Base-by-base conservation (phyloP, 2,888 invertebrate genomes). In the Pantelozetes paolii region DNA sequence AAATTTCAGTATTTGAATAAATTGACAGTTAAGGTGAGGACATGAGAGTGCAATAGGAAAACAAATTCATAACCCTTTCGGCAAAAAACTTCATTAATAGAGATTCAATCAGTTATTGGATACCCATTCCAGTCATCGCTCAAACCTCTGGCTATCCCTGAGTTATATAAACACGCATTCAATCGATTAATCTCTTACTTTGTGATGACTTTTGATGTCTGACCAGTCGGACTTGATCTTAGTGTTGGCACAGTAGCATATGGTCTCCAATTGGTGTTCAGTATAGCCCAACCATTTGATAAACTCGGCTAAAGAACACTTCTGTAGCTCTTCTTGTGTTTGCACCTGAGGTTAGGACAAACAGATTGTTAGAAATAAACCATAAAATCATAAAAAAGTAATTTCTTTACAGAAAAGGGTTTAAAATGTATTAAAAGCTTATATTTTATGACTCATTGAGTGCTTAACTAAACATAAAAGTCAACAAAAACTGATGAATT, bases 231-330 rank as follows among this genome's bases (percentile, higher is more conserved):
- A 64, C 26, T 8, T 59, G 20, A 62, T 64, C 59, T 45, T 42
- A 67, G 67, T 69, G 48, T 73, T 73, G 73, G 73, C 73, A 73
- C 75, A 75, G 62, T 75, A 75, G 50, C 75, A 75, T n/a, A 75
- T 72, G 15, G 75, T 72, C 59, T 72, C 64, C 26, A 75, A 64
- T 28, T 75, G 75, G 28, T 72, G 62, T 48, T 75, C 75, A 8
- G 72, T 71, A 67, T 67, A 71, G 28, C 48, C 50, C n/a, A 75
- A 59, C 75, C 75, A 75, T 32, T 75, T 59, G 50, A 71, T 23
- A 42, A 75, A 75, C 30, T 75, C 75, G 11, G 71, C 71, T 15
- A 75, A 42, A 40, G 71, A 59, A 15, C 20, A 40, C 13, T 72
- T 72, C 30, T 59, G 57, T 30, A 57, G 15, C 30, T 62, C 62